Evolutionary conservation across 1,140 invertebrate species (phyloP), one percentile per base, ranked within the genome.

Genomic region (Rhynchophorus ferrugineus): DNA sequence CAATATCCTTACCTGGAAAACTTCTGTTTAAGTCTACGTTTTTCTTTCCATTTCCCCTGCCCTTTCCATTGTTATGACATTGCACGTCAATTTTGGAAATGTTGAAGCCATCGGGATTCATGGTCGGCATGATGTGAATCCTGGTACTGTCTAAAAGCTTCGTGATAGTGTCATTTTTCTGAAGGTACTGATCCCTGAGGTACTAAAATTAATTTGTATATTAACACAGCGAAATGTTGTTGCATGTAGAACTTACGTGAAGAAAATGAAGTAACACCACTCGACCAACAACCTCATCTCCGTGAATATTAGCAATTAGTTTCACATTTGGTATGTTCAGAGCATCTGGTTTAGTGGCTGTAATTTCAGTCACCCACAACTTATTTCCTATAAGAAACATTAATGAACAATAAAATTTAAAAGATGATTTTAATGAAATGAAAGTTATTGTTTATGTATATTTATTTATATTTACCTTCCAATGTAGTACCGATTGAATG

Each of bases 311-410:
- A 24, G 70, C 77, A 14, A 79, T 68, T 18, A 75, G 70, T 64
- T 80, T 79, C 3, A 79, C 72, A 59, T 79, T 75, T 16, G 76
- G 76, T 21, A 73, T 68, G 9, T 71, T 67, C 22, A 78, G 64
- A 60, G 64, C 70, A 49, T 71, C 20, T 47, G 35, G 29, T 61
- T 62, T 21, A 54, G 71, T 52, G 58, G 67, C 73, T 0, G 78
- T 72, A 5, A 83, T 69, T 55, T 80, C 72, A 58, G 82, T 60
- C 6, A 81, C 79, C 78, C 77, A 81, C 18, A 84, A 67, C 20
- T 80, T 72, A 46, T 74, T 67, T 35, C 72, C 75, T 76, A 46
- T 22, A 53, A 52, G 57, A 42, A 43, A 29, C 24, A 29, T 6
- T 29, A 29, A 6, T 29, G 24, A 29, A 11, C 11, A 11, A 29